These are phyloP conservation scores for Tetramorium alpestre DNA, from an alignment of 1,140 invertebrate genomes.

Conservation along the genomic window DNA sequence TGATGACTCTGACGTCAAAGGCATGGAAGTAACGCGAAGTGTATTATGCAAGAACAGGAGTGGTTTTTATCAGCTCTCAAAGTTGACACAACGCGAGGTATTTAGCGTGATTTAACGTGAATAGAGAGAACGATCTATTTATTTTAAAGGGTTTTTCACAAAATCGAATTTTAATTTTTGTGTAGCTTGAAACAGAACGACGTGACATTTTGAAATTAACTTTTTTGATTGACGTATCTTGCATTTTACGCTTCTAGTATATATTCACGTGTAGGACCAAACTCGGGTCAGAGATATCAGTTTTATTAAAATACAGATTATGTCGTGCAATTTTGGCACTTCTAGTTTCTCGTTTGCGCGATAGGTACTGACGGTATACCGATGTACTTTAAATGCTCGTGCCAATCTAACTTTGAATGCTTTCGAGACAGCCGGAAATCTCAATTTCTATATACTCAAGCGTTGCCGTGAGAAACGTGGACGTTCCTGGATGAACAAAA, in stretches of 20 bases:
- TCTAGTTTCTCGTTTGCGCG: background rate
- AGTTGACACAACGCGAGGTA: no score
- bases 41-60: background rate
- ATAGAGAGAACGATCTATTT: background rate
- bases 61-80: background rate
- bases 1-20: background rate
- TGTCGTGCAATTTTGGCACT: background rate
- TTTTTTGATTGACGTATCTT: background rate
- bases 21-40: background rate
- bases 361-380: background rate
- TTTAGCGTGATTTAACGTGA: background rate
- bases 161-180: background rate
- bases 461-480: background rate
- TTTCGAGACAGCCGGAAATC: conserved; percentile 2
- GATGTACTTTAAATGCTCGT: background rate
- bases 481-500: background rate
- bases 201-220: background rate
- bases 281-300: background rate
- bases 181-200: background rate
- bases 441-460: conserved; percentile 13
- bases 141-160: background rate
- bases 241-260: background rate
- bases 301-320: background rate
- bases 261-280: background rate
- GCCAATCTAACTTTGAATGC: conserved; percentile 17